phyloP scores from a whole-genome alignment of 2,888 invertebrate genomes.

The Chorisops tibialis region DNA sequence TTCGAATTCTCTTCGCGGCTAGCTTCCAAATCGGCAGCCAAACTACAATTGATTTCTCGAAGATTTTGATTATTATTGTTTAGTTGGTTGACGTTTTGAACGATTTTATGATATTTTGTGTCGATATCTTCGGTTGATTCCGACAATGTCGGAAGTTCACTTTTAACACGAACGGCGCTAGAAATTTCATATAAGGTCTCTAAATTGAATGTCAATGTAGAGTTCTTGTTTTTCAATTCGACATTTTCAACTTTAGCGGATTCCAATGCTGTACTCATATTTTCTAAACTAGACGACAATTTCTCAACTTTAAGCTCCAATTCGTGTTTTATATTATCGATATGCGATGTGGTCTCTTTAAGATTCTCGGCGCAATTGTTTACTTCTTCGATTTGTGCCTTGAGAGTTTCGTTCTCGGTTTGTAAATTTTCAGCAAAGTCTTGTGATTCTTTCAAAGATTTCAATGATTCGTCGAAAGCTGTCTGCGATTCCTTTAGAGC shows the following conservation, averaged over 20 bases:
- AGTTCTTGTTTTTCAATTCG: conserved; percentile 35
- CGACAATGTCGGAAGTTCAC: background rate
- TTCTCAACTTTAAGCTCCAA: conserved; percentile 13
- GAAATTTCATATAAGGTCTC: conserved; percentile 37
- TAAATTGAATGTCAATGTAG: conserved; percentile 34
- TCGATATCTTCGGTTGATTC: conserved; percentile 37
- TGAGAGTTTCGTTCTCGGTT: background rate
- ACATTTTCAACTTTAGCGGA: conserved; percentile 33
- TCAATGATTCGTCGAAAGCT: background rate
- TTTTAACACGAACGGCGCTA: background rate
- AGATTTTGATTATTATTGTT: background rate
- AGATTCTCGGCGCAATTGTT: background rate
- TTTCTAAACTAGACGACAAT: conserved; percentile 30
- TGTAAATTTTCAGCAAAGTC: background rate
- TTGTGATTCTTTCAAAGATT: background rate
- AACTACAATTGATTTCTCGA: background rate
- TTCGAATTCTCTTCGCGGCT: conserved; percentile 35
- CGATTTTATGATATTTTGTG: conserved; percentile 35
- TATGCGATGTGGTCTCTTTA: conserved; percentile 5
- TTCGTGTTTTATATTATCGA: conserved; percentile 37
- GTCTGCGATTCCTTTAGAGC: background rate
- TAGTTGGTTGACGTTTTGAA: conserved; percentile 21
- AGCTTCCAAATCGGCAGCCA: background rate
- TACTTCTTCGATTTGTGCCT: background rate
- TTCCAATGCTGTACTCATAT: conserved; percentile 35